phyloP scores from a whole-genome alignment of 2,113 vertebrate species.

The Trogon melanurus region DNA sequence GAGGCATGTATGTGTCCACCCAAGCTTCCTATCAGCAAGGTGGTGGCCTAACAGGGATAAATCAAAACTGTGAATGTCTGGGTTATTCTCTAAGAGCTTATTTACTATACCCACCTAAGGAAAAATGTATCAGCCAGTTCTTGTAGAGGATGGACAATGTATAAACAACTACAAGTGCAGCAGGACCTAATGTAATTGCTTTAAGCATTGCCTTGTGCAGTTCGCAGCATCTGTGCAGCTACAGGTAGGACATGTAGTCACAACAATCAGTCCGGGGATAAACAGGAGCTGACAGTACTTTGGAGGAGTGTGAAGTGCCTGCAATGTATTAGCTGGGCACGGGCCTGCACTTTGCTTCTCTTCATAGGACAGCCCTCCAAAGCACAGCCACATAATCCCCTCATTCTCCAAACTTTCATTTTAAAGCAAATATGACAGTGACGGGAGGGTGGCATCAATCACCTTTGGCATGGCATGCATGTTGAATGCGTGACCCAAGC shows the following conservation, averaged over 20 bases:
- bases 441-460: background rate
- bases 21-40: background rate
- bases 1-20: background rate
- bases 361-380: background rate
- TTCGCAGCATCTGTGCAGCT: background rate
- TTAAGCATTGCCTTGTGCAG: background rate
- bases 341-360: background rate
- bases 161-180: background rate
- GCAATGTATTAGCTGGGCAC: background rate
- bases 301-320: background rate
- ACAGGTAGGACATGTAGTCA: background rate
- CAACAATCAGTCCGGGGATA: background rate
- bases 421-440: background rate
- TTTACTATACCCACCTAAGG: background rate
- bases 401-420: background rate
- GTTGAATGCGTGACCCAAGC: background rate
- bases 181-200: background rate
- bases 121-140: background rate
- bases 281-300: constrained; percentile 52
- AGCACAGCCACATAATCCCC: background rate
- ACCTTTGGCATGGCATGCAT: rapidly evolving
- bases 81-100: background rate
- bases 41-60: background rate
- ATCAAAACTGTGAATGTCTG: background rate
- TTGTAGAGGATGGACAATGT: background rate